Evolutionary conservation across 2,113 vertebrate genomes (phyloP).

Genomic region (Pionites leucogaster): DNA sequence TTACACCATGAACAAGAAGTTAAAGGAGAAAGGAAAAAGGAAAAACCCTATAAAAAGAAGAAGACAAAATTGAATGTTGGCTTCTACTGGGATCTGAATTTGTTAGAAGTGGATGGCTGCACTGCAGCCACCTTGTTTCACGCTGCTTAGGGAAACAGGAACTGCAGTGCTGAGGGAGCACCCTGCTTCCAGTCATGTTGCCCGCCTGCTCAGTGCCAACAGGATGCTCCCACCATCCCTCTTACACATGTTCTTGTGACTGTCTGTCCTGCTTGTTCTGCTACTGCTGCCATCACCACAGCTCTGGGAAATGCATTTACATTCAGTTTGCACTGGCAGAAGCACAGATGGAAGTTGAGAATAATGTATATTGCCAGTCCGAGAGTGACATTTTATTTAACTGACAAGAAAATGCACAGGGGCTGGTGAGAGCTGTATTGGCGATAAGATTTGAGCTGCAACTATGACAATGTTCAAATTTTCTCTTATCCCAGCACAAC

Average conservation of each 20-base stretch:
- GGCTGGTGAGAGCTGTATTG: background rate
- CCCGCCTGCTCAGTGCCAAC: accelerated
- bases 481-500: background rate
- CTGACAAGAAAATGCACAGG: background rate
- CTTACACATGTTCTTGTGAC: accelerated
- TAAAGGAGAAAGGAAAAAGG: background rate
- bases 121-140: background rate
- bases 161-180: background rate
- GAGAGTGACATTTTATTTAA: background rate
- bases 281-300: background rate
- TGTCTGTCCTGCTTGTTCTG: accelerated
- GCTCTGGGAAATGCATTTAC: accelerated
- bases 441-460: background rate
- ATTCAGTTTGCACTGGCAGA: background rate
- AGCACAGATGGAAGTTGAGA: background rate
- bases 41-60: background rate
- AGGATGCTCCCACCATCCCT: accelerated
- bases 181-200: accelerated
- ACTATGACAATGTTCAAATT: background rate
- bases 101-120: background rate
- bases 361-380: background rate
- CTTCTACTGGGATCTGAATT: background rate
- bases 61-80: background rate
- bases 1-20: background rate
- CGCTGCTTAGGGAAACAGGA: background rate